Conservation (phyloP, 1,140 invertebrate genomes). For the Mactra quadrangularis region DNA sequence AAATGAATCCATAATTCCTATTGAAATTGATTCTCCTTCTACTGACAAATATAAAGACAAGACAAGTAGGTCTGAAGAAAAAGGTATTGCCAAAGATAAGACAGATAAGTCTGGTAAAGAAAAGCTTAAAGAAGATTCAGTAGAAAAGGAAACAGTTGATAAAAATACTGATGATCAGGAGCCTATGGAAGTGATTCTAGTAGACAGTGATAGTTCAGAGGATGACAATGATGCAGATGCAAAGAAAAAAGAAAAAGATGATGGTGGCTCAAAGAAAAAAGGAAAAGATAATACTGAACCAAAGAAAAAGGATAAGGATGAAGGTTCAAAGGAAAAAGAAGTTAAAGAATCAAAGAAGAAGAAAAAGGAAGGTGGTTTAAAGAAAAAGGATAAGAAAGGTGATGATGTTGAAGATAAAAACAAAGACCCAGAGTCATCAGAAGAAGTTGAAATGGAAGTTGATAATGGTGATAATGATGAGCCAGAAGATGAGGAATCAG, state of each 20-base stretch:
- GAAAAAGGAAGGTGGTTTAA: not conserved
- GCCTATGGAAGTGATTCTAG: not conserved
- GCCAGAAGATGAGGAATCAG: not conserved
- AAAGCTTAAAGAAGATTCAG: slow-evolving; percentile 56
- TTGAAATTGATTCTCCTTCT: slow-evolving; percentile 40
- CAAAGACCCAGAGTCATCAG: not conserved
- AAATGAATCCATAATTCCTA: slow-evolving; percentile 24
- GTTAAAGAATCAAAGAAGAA: slow-evolving; percentile 21
- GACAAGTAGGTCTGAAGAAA: slow-evolving; percentile 60
- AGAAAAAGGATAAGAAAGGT: not conserved
- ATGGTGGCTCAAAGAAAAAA: not conserved
- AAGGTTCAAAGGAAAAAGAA: slow-evolving; percentile 11
- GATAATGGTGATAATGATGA: slow-evolving; percentile 3
- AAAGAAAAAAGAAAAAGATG: slow-evolving; percentile 1
- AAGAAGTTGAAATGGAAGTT: slow-evolving; percentile 10
- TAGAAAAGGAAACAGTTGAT: slow-evolving; percentile 51
- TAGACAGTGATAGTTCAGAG: too few relatives aligned
- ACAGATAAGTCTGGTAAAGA: slow-evolving; percentile 51
- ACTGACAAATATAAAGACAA: slow-evolving; percentile 51
- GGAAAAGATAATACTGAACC: not conserved
- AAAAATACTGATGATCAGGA: slow-evolving; percentile 40
- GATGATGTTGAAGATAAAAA: not conserved
- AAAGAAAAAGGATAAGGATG: slow-evolving; percentile 31
- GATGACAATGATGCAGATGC: slow-evolving; percentile 15
- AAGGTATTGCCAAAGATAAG: slow-evolving; percentile 65